Base-by-base conservation (phyloP, 53 echinoderm and acorn worm genomes). In the Antedon mediterranea region DNA sequence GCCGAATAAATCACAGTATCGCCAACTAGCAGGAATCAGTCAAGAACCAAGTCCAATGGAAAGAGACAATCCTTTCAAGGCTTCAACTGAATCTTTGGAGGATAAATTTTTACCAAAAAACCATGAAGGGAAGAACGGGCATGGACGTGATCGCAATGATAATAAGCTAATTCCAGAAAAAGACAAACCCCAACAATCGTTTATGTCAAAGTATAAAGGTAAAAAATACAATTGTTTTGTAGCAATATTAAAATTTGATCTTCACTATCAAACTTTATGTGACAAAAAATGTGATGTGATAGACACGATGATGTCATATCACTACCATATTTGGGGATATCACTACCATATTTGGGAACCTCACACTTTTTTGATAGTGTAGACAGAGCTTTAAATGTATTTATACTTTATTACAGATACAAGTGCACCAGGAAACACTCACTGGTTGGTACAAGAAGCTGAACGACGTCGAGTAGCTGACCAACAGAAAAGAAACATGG, bases 361-460 rank as follows among this genome's bases (percentile, higher is more conserved):
- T n/a, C n/a, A n/a, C n/a, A n/a, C n/a, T n/a, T n/a, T n/a, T n/a
- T n/a, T n/a, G n/a, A n/a, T n/a, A n/a, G n/a, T n/a, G n/a, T n/a
- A n/a, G n/a, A n/a, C n/a, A n/a, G n/a, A n/a, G n/a, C n/a, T 37
- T 37, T 37, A 37, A 37, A 37, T 37, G 11, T n/a, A n/a, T n/a
- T n/a, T n/a, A n/a, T n/a, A n/a, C n/a, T n/a, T n/a, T n/a, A n/a
- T 41, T 57, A 23, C 26, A 57, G 90, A 87, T 82, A 84, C 84
- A 0, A 79, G 43, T 41, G 33, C 84, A 34, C 87, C 76, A 71
- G 71, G 73, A 9, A 82, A 80, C 44, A 32, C 32, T 7, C 97
- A 95, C 37, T 95, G 97, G 97, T 79, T 95, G n/a, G 79, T 95
- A 0, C 91, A 95, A 71, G 97, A 95, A 75, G 97, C 97, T 20